Conservation (phyloP, 1,140 invertebrate genomes). For the Teleogryllus occipitalis region DNA sequence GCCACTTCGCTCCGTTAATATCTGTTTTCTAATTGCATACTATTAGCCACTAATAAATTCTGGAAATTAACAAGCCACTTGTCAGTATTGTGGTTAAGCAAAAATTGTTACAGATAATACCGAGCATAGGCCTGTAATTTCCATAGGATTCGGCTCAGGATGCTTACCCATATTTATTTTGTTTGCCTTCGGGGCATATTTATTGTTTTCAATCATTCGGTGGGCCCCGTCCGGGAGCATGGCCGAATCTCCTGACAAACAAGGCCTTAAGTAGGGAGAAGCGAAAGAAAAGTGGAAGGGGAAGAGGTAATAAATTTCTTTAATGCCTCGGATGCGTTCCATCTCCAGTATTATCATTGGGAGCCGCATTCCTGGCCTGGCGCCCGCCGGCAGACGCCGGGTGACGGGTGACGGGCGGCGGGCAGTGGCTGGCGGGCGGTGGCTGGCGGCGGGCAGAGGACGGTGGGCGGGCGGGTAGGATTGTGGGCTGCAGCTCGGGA, state of each 20-base stretch:
- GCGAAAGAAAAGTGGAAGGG: neutral
- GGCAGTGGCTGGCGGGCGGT: neutral
- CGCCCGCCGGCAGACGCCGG: neutral
- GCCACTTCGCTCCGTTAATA: neutral
- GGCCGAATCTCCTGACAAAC: neutral
- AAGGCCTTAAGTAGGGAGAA: neutral
- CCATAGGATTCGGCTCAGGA: neutral
- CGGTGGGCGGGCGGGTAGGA: no score
- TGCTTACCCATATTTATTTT: neutral
- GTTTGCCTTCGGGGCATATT: neutral
- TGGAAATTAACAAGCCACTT: neutral
- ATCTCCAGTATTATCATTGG: neutral
- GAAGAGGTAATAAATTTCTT: neutral
- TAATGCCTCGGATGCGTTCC: neutral
- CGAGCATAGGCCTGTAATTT: neutral
- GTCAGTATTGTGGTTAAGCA: constrained; percentile 4
- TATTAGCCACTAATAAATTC: neutral
- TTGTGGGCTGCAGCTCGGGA: no score
- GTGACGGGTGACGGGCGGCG: no score
- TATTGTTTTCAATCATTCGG: constrained; percentile 1
- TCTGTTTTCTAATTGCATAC: neutral
- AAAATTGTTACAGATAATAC: constrained; percentile 6
- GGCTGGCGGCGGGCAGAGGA: neutral
- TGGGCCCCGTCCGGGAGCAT: neutral
- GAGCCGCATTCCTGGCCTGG: neutral